These are phyloP conservation scores for Dinoponera quadriceps DNA, from an alignment of 1,140 invertebrate genomes.

Conservation along the genomic window DNA sequence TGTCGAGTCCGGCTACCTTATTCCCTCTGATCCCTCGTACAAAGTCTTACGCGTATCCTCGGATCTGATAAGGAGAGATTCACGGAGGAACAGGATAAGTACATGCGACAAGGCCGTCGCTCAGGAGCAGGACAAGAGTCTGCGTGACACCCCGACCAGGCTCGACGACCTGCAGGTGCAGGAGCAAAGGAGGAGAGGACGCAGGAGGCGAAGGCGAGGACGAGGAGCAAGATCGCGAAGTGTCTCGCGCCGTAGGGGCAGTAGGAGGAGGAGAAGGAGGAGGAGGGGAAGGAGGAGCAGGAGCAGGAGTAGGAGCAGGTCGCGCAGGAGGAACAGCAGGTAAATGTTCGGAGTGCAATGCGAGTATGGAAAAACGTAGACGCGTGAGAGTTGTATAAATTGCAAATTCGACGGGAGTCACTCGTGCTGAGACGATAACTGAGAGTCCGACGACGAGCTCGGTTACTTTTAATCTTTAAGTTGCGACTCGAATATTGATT, in stretches of 20 bases:
- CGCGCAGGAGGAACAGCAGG: slow-evolving; percentile 44
- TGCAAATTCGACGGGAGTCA: not conserved
- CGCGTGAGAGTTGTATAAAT: not conserved
- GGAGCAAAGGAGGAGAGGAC: slow-evolving; percentile 41
- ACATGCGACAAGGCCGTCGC: slow-evolving; percentile 8
- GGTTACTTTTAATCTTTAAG: not conserved
- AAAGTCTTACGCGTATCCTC: slow-evolving; percentile 75
- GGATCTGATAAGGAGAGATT: slow-evolving; percentile 61
- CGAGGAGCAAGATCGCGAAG: slow-evolving; percentile 41
- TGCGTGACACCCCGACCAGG: slow-evolving; percentile 16
- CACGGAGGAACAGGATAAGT: not conserved
- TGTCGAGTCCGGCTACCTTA: slow-evolving; percentile 74
- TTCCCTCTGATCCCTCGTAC: slow-evolving; percentile 66
- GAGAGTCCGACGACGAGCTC: not conserved
- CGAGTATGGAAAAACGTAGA: not conserved
- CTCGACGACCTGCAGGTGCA: slow-evolving; percentile 59
- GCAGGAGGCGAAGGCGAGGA: not conserved
- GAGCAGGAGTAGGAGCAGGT: not conserved
- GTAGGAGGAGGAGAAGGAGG: slow-evolving; percentile 23
- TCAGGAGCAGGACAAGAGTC: not conserved
- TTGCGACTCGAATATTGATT: not conserved
- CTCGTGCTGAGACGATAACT: not conserved
- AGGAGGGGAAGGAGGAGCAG: slow-evolving; percentile 35
- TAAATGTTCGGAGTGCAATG: slow-evolving; percentile 20
- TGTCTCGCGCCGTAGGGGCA: slow-evolving; percentile 23